Percentiles rank a stretch among this genome's conserved stretches.
Evolutionary conservation across 1,140 invertebrate genomes (phyloP).

Genomic region (Ceratitis capitata): DNA sequence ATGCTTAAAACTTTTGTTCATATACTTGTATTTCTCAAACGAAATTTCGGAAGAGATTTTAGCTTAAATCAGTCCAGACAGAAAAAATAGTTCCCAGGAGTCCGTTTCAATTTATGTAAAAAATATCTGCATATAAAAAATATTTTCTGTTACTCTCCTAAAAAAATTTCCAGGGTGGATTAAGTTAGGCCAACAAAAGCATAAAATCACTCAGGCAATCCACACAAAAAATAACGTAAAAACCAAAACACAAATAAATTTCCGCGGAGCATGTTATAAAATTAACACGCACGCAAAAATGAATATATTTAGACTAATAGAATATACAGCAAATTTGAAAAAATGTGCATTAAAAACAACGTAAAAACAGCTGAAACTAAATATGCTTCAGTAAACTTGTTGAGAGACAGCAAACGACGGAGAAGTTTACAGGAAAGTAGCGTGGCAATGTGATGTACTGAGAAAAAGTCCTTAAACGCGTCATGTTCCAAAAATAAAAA

Average conservation of each 20-base stretch:
- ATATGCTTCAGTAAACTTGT: conserved; percentile 7
- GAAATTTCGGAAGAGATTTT: too few species aligned
- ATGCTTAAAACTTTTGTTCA: too few species aligned
- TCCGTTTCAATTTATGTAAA: too few species aligned
- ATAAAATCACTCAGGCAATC: not conserved
- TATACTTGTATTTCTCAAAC: too few species aligned
- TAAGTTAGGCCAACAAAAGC: not conserved
- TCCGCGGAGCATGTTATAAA: not conserved
- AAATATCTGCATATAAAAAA: too few species aligned
- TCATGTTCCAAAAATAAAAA: conserved; percentile 15
- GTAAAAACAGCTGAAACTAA: not conserved
- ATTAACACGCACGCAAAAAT: not conserved
- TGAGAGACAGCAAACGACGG: not conserved
- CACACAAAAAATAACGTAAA: not conserved
- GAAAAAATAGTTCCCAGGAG: too few species aligned
- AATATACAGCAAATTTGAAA: too few species aligned
- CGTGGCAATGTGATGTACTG: too few species aligned
- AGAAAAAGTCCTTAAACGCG: not conserved
- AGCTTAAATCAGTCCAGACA: too few species aligned
- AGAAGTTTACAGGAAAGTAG: not conserved
- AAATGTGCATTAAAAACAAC: not conserved
- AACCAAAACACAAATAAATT: not conserved
- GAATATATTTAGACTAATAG: too few species aligned
- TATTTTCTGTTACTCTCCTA: too few species aligned
- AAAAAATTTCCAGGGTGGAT: too few species aligned